Percentiles rank a stretch among this genome's conserved stretches.
Conservation (phyloP, 1,140 invertebrate species). For the Dinoponera quadriceps region DNA sequence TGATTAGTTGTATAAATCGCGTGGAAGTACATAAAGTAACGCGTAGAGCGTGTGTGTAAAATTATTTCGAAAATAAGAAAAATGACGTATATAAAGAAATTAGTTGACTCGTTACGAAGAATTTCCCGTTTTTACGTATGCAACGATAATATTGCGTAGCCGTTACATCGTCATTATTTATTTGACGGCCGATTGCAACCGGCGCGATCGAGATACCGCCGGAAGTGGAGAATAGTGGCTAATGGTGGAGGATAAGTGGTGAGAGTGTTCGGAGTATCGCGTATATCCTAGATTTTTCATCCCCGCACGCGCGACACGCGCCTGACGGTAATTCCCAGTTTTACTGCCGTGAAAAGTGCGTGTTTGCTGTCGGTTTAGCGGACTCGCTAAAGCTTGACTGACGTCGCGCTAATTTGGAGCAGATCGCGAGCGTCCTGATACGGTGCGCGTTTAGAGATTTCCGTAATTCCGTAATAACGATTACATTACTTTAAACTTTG, state of each 20-base stretch:
- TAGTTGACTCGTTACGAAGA: background rate
- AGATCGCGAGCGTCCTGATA: background rate
- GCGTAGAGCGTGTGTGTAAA: no score
- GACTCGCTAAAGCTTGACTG: constrained; percentile 33
- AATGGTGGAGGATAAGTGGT: constrained; percentile 42
- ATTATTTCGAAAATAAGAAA: no score
- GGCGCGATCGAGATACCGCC: constrained; percentile 12
- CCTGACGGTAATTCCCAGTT: constrained; percentile 38
- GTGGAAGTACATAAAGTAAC: no score
- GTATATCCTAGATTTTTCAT: constrained; percentile 27
- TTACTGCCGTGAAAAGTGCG: constrained; percentile 42
- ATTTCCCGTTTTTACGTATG: background rate
- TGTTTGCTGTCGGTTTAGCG: constrained; percentile 26
- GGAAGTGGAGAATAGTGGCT: constrained; percentile 32
- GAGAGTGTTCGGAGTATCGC: constrained; percentile 33
- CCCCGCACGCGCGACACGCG: background rate
- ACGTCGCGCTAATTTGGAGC: constrained; percentile 17
- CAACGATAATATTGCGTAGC: constrained; percentile 4
- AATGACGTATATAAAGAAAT: background rate
- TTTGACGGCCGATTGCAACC: background rate
- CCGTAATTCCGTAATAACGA: background rate
- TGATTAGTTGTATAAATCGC: no score
- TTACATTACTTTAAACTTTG: constrained; percentile 11
- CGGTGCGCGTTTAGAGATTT: background rate
- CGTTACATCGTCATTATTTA: constrained; percentile 5